A percentile compares a stretch with the other conserved stretches of the same genome.
Conservation (phyloP, 1,140 invertebrate species). For the Calephelis virginiensis region DNA sequence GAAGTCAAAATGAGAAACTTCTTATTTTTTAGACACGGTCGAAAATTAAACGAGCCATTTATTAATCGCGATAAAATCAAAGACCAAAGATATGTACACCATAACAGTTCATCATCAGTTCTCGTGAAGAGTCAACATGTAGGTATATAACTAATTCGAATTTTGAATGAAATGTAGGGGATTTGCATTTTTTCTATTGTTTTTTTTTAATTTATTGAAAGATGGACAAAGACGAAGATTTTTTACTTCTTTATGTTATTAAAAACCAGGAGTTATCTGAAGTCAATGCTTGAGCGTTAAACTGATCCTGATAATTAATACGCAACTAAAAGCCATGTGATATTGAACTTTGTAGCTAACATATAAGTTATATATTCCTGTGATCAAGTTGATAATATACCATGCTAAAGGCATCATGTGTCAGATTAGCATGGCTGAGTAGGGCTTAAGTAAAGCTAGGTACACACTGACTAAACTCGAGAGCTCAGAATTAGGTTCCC, state of each 20-base stretch:
- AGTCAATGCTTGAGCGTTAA: constrained; percentile 11
- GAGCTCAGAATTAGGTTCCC: not conserved
- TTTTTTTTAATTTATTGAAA: not conserved
- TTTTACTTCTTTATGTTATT: not conserved
- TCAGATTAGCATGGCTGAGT: constrained; percentile 15
- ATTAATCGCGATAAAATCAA: too few relatives aligned
- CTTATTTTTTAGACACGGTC: too few relatives aligned
- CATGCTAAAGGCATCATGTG: constrained; percentile 14
- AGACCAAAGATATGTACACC: too few relatives aligned
- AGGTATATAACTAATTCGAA: too few relatives aligned
- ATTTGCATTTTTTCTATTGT: too few relatives aligned
- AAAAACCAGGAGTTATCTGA: constrained; percentile 12
- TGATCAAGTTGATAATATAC: not conserved
- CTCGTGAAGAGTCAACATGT: too few relatives aligned
- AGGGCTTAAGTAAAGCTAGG: constrained; percentile 8
- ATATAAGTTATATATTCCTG: not conserved
- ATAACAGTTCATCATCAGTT: too few relatives aligned
- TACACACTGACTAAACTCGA: not conserved
- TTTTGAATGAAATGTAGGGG: too few relatives aligned
- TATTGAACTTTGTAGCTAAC: not conserved
- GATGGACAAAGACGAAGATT: not conserved
- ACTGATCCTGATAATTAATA: constrained; percentile 12
- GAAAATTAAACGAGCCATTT: too few relatives aligned
- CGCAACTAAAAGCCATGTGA: not conserved
- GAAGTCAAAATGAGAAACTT: too few relatives aligned